Evolutionary conservation across 2,888 invertebrate species (phyloP).

Genomic region (Byasa hedistus): DNA sequence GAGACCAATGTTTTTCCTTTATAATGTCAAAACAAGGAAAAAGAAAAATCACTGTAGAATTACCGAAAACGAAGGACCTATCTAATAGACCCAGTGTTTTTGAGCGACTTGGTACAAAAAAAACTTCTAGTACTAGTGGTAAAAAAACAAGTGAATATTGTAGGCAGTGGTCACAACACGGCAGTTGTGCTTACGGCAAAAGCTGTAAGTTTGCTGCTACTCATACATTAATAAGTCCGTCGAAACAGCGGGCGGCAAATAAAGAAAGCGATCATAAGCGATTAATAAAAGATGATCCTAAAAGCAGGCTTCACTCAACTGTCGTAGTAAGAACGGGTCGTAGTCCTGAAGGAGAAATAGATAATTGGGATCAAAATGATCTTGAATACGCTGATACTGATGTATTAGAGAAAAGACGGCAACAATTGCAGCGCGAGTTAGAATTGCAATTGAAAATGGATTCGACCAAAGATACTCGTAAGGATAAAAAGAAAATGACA

Average conservation of each 20-base stretch:
- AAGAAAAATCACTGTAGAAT: slow-evolving; percentile 88
- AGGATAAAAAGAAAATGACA: slow-evolving; percentile 84
- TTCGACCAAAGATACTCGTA: slow-evolving; percentile 82
- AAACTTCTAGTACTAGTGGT: slow-evolving; percentile 74
- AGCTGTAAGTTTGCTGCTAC: slow-evolving; percentile 87
- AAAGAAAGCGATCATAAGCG: slow-evolving; percentile 81
- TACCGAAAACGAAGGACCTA: slow-evolving; percentile 84
- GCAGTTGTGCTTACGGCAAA: slow-evolving; percentile 88
- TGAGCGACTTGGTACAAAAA: slow-evolving; percentile 89
- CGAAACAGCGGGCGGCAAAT: slow-evolving; percentile 84
- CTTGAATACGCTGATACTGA: slow-evolving; percentile 90
- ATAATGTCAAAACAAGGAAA: slow-evolving; percentile 84
- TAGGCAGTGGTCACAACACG: slow-evolving; percentile 88
- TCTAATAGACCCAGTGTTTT: slow-evolving; percentile 88
- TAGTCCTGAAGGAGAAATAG: slow-evolving; percentile 84
- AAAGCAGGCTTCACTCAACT: slow-evolving; percentile 83
- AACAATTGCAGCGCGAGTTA: slow-evolving; percentile 87
- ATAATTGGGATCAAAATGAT: slow-evolving; percentile 88
- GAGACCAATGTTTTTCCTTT: slow-evolving; percentile 72
- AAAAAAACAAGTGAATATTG: slow-evolving; percentile 84
- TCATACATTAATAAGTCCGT: slow-evolving; percentile 87
- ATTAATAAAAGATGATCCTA: slow-evolving; percentile 80
- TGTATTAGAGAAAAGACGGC: slow-evolving; percentile 86
- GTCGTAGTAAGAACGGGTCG: slow-evolving; percentile 79
- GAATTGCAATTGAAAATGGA: slow-evolving; percentile 89